Percentiles rank a stretch among this genome's conserved stretches.
Evolutionary conservation across 2,888 invertebrate species (phyloP).

Genomic region (Baccha elongata): DNA sequence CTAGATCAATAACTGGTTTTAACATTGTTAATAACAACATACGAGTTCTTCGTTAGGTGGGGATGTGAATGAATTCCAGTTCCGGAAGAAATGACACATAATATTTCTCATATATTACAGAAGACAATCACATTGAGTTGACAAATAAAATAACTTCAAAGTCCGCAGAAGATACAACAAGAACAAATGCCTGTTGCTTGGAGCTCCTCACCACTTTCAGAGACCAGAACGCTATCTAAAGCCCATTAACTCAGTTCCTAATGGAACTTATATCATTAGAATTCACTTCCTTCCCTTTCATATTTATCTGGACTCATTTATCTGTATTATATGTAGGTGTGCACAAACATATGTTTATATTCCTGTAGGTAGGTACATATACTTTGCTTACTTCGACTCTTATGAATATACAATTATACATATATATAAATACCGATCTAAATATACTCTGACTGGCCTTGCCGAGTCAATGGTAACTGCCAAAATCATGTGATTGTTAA

Average conservation of each 20-base stretch:
- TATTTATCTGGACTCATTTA: conserved; percentile 44
- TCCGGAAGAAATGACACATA: conserved; percentile 57
- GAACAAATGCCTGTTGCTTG: conserved; percentile 60
- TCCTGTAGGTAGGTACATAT: conserved; percentile 5
- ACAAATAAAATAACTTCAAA: conserved; percentile 52
- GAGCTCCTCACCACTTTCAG: conserved; percentile 66
- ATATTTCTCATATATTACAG: conserved; percentile 67
- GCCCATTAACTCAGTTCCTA: conserved; percentile 82
- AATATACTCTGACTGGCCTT: conserved; percentile 34
- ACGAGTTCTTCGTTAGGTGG: too few relatives aligned
- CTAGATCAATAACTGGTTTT: too few relatives aligned
- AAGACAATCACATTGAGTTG: conserved; percentile 26
- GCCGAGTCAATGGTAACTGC: neutral
- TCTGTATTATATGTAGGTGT: neutral
- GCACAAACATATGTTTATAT: conserved; percentile 7
- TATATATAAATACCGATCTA: too few relatives aligned
- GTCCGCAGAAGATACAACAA: conserved; percentile 57
- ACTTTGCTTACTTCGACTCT: conserved; percentile 47
- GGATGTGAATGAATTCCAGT: conserved; percentile 28
- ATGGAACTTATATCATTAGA: conserved; percentile 81
- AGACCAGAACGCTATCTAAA: conserved; percentile 74
- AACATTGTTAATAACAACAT: too few relatives aligned
- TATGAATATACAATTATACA: conserved; percentile 52
- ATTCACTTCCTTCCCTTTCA: conserved; percentile 67
- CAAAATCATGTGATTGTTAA: neutral